Conservation (phyloP, 2,797 vertebrate genomes). For the Ciconia nigra region DNA sequence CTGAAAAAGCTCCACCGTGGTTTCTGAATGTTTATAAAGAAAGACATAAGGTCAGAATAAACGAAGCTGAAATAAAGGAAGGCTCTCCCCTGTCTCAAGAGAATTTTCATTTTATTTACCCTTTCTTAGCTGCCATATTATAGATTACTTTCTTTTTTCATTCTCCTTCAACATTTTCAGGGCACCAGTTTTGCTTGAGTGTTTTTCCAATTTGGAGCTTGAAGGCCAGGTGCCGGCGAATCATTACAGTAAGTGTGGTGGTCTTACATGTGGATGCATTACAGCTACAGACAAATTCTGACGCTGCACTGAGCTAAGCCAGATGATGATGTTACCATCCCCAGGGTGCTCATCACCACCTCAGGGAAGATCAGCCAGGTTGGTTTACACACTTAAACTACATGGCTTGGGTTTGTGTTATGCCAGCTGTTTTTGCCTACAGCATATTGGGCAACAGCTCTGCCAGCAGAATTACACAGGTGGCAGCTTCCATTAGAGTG, state of each 20-base stretch:
- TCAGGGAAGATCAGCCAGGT: not conserved
- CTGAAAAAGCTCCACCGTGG: not conserved
- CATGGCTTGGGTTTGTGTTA: not conserved
- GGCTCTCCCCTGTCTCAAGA: not conserved
- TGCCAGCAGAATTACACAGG: not conserved
- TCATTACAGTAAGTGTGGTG: not conserved
- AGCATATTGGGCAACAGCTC: fast-evolving
- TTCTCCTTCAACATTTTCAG: not conserved
- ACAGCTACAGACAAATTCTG: not conserved
- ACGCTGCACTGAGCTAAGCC: not conserved
- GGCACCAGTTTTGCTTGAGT: not conserved
- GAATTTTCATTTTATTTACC: not conserved
- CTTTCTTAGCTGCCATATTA: not conserved
- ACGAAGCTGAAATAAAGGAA: not conserved
- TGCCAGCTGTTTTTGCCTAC: not conserved
- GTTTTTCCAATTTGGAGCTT: not conserved
- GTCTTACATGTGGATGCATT: not conserved
- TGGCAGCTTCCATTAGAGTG: not conserved
- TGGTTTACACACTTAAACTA: not conserved
- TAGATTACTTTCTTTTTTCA: not conserved
- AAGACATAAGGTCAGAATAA: not conserved
- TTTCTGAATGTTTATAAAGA: not conserved
- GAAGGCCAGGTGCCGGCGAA: fast-evolving
- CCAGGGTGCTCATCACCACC: not conserved
- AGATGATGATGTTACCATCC: not conserved